Evolutionary conservation across 2,113 vertebrate genomes (phyloP).

Genomic region (Gobiocypris rarus): DNA sequence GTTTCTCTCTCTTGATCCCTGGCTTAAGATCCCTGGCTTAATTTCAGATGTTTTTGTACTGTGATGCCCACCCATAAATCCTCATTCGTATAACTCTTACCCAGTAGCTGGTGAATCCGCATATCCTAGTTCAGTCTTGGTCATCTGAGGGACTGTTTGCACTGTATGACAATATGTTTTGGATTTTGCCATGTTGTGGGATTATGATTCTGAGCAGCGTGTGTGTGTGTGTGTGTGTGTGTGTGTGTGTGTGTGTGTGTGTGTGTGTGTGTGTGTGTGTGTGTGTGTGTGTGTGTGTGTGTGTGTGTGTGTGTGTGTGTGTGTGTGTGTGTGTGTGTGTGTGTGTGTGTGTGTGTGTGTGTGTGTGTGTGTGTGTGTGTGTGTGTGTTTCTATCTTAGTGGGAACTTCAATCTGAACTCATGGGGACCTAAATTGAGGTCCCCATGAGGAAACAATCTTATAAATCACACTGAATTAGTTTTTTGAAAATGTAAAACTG

Average conservation of each 20-base stretch:
- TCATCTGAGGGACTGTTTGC: neutral
- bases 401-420: no score
- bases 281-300: no score
- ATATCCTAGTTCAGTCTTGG: neutral
- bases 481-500: no score
- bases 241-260: neutral
- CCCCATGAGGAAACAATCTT: no score
- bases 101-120: neutral
- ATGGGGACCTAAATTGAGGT: no score
- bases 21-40: neutral
- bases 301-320: no score
- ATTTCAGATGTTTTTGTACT: slow-evolving; percentile 1
- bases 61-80: slow-evolving; percentile 11
- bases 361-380: no score
- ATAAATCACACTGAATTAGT: no score
- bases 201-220: neutral
- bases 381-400: no score
- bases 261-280: no score
- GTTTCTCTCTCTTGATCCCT: neutral
- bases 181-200: slow-evolving; percentile 15
- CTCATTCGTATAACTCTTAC: neutral
- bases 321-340: neutral
- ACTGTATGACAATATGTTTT: slow-evolving; percentile 13
- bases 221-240: slow-evolving; percentile 4
- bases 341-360: neutral